phyloP scores from a whole-genome alignment of 92 coral and sea anemone genomes.

The Hydrozoanthus gracilis region DNA sequence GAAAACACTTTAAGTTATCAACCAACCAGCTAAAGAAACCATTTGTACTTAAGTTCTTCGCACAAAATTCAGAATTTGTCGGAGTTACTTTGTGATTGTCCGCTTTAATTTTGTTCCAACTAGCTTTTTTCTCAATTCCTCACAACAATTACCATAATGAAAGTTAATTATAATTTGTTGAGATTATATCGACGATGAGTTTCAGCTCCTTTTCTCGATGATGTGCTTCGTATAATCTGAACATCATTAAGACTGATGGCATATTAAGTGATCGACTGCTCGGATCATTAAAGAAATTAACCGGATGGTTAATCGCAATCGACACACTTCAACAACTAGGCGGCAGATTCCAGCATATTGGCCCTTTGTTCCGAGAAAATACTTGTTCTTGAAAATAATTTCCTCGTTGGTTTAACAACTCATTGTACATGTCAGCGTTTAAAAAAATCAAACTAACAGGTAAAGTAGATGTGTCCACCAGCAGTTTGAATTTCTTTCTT shows the following conservation, averaged over 20 bases:
- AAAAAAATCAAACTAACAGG: not conserved
- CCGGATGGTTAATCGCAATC: not conserved
- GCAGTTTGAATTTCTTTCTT: not conserved
- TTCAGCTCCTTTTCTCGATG: not conserved
- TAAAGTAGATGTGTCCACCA: not conserved
- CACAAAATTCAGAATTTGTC: too few relatives aligned
- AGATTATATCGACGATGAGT: not conserved
- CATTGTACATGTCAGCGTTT: not conserved
- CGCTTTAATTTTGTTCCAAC: too few relatives aligned
- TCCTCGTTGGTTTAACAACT: not conserved
- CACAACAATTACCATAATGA: too few relatives aligned
- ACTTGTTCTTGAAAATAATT: slow-evolving; percentile 10
- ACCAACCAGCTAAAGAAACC: too few relatives aligned
- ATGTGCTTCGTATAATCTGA: not conserved
- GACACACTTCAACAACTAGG: not conserved
- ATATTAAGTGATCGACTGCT: not conserved
- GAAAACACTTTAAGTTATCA: too few relatives aligned
- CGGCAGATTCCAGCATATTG: slow-evolving; percentile 23
- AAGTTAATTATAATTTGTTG: too few relatives aligned
- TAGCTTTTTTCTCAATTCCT: too few relatives aligned
- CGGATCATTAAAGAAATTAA: not conserved
- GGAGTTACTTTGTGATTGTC: too few relatives aligned
- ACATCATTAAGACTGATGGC: not conserved
- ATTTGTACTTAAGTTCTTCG: too few relatives aligned
- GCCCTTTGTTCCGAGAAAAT: not conserved